Percentiles rank a stretch among this genome's conserved stretches.
phyloP scores from a whole-genome alignment of 1,140 invertebrate genomes.

The Drosophila repletoides region DNA sequence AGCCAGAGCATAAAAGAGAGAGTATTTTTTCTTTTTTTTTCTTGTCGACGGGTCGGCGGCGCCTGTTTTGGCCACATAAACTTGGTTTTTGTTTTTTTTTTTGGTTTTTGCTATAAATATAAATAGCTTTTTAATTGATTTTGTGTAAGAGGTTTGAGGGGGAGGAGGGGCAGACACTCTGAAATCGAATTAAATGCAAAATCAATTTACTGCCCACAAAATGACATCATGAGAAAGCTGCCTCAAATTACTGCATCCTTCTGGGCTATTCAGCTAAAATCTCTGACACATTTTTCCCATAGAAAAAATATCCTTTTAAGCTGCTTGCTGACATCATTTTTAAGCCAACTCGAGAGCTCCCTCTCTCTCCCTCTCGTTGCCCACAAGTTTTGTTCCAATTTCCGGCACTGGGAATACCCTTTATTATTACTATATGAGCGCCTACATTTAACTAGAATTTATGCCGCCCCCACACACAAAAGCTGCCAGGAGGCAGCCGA shows the following conservation, averaged over 20 bases:
- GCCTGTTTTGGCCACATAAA: conserved; percentile 8
- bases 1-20: conserved; percentile 9
- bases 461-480: conserved; percentile 39
- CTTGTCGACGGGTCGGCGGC: conserved; percentile 5
- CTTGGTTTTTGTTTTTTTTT: too few species aligned
- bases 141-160: conserved; percentile 19
- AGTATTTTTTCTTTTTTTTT: too few species aligned
- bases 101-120: conserved; percentile 32
- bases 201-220: conserved; percentile 45
- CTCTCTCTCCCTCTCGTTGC: not conserved
- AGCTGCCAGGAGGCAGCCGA: too few species aligned
- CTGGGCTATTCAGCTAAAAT: not conserved
- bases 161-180: too few species aligned
- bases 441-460: conserved; percentile 48
- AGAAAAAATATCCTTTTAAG: conserved; percentile 15
- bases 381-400: conserved; percentile 25
- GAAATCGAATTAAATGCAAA: conserved; percentile 57
- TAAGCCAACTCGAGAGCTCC: not conserved
- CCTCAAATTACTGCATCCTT: conserved; percentile 28
- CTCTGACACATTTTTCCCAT: not conserved
- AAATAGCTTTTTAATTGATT: conserved; percentile 72
- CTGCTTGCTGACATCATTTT: conserved; percentile 42
- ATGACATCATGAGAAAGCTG: conserved; percentile 48
- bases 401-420: conserved; percentile 3
- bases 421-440: not conserved